A percentile compares a stretch with the other conserved stretches of the same genome.
Evolutionary conservation across 2,113 vertebrate genomes (phyloP).

Genomic region (Aix galericulata): DNA sequence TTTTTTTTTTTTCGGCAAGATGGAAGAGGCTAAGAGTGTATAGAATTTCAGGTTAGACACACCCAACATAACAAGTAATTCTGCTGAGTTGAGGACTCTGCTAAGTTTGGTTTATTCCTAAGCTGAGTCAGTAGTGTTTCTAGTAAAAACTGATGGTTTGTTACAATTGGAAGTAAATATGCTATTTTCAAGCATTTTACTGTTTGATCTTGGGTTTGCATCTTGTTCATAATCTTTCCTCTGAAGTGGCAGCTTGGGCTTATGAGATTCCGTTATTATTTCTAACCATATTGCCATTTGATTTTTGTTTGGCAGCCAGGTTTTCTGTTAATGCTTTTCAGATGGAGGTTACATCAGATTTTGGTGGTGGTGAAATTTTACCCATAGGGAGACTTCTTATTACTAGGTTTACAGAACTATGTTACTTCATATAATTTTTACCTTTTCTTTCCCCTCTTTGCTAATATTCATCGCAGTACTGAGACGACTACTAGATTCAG

Average conservation of each 20-base stretch:
- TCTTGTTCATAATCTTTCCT: background rate
- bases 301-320: background rate
- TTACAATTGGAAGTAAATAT: background rate
- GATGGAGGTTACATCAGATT: background rate
- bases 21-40: background rate
- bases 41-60: background rate
- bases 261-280: background rate
- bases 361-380: background rate
- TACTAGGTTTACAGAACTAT: background rate
- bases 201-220: background rate
- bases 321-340: background rate
- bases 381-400: background rate
- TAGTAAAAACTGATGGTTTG: background rate
- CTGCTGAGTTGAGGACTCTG: background rate
- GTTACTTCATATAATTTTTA: background rate
- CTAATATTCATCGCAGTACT: background rate
- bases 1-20: background rate
- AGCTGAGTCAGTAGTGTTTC: background rate
- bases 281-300: background rate
- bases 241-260: background rate
- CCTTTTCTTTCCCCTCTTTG: background rate
- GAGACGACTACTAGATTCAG: background rate
- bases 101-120: background rate
- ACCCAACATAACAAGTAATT: background rate
- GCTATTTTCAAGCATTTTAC: background rate